Conservation (phyloP, 2,797 vertebrate species). For the Danio albolineatus region DNA sequence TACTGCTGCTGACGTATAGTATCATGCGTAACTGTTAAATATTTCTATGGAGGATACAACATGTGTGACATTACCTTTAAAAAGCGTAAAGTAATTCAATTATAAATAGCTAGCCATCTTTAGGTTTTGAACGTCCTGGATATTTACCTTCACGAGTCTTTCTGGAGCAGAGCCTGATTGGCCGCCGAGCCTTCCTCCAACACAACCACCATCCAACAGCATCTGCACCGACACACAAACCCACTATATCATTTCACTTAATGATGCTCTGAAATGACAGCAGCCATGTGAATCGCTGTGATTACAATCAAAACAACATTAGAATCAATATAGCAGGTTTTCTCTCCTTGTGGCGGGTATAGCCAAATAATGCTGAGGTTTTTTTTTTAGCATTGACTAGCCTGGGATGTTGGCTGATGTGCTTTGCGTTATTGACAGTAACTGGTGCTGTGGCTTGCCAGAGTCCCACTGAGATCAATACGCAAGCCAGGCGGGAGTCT, state of each 20-base stretch:
- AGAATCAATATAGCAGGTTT: conserved; percentile 37
- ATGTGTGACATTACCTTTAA: too few relatives aligned
- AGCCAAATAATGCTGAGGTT: conserved; percentile 72
- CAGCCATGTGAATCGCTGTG: conserved; percentile 15
- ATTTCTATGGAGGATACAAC: too few relatives aligned
- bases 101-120: too few relatives aligned
- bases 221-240: conserved; percentile 60
- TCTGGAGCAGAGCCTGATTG: conserved; percentile 60
- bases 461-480: conserved; percentile 58
- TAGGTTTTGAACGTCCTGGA: conserved; percentile 17
- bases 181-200: conserved; percentile 65
- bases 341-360: conserved; percentile 44
- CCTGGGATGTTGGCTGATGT: conserved; percentile 71
- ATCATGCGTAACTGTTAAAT: too few relatives aligned
- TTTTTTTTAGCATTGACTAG: conserved; percentile 68
- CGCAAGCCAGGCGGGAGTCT: conserved; percentile 38
- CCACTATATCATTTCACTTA: conserved; percentile 32
- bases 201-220: conserved; percentile 62
- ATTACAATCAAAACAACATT: conserved; percentile 26
- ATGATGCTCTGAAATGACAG: conserved; percentile 22
- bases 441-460: conserved; percentile 70
- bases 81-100: too few relatives aligned
- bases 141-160: conserved; percentile 66
- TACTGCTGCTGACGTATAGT: too few relatives aligned
- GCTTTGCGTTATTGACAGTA: conserved; percentile 71